Evolutionary conservation across 1,140 invertebrate species (phyloP).

Genomic region (Latrodectus geometricus): DNA sequence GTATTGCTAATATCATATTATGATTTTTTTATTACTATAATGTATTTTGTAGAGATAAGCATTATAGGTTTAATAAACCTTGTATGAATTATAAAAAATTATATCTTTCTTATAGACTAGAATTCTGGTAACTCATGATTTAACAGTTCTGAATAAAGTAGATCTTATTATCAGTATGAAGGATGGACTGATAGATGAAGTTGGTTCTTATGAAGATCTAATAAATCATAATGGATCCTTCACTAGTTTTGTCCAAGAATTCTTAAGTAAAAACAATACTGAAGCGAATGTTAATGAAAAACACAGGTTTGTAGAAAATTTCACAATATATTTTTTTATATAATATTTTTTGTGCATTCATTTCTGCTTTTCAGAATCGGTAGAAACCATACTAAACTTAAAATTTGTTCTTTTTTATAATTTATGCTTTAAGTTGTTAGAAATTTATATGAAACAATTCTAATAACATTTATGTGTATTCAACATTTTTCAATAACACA

Average conservation of each 20-base stretch:
- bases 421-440: too few relatives aligned
- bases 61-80: neutral
- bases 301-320: neutral
- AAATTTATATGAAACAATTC: too few relatives aligned
- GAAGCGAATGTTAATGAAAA: neutral
- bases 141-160: constrained; percentile 68
- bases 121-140: constrained; percentile 33
- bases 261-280: neutral
- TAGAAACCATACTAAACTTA: too few relatives aligned
- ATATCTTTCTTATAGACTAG: constrained; percentile 14
- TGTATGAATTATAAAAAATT: neutral
- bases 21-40: neutral
- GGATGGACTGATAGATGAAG: constrained; percentile 67
- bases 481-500: too few relatives aligned
- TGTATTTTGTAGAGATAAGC: neutral
- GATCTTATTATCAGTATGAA: constrained; percentile 68
- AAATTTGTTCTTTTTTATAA: too few relatives aligned
- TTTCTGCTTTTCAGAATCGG: too few relatives aligned
- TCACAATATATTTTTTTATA: too few relatives aligned
- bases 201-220: constrained; percentile 70
- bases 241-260: constrained; percentile 24
- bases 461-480: too few relatives aligned
- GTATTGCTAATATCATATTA: neutral
- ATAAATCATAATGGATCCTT: constrained; percentile 64
- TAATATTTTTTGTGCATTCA: too few relatives aligned